Evolutionary conservation across 2,888 invertebrate genomes (phyloP), one percentile per base, ranked within the genome.

Genomic region (Tyria jacobaeae): DNA sequence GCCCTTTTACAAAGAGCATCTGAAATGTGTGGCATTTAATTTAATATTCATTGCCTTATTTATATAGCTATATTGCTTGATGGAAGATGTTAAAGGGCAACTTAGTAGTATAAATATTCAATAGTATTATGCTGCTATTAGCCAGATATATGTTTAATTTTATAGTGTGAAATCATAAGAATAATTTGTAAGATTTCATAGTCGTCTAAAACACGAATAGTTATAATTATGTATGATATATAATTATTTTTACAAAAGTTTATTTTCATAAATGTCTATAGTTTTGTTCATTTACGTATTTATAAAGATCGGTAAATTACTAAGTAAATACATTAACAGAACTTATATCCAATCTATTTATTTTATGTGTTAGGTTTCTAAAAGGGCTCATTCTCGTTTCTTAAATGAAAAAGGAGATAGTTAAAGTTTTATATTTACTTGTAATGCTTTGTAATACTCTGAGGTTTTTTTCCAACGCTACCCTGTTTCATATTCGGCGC

Each of bases 401-500:
- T 39, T 39, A 27, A 39, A n/a, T 24, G 5, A 12, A 1, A 39
- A 53, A 39, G n/a, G 12, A 12, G 37, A 39, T 6, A 3, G 14
- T 39, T 5, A 53, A 39, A n/a, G 53, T 17, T 4, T 39, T 53
- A 2, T 25, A 27, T 39, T 53, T n/a, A 37, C n/a, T 54, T 21
- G 17, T 41, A 21, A 21, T 17, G 31, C 53, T 37, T 24, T 48
- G 25, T 50, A 51, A 15, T 25, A 24, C 10, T 25, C 53, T 6
- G 47, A 14, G 44, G 24, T 81, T 82, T 73, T 87, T 77, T 89
- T 85, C 87, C 70, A 71, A 89, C 91, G 78, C 75, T 92, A 90
- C 89, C 60, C 67, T 75, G 80, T 85, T 90, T 89, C 86, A 87
- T 86, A 90, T 91, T 89, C 87, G 84, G 81, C 75, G 76, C 84